phyloP scores from a whole-genome alignment of 2,797 vertebrate genomes.

The Sebastes cheni region DNA sequence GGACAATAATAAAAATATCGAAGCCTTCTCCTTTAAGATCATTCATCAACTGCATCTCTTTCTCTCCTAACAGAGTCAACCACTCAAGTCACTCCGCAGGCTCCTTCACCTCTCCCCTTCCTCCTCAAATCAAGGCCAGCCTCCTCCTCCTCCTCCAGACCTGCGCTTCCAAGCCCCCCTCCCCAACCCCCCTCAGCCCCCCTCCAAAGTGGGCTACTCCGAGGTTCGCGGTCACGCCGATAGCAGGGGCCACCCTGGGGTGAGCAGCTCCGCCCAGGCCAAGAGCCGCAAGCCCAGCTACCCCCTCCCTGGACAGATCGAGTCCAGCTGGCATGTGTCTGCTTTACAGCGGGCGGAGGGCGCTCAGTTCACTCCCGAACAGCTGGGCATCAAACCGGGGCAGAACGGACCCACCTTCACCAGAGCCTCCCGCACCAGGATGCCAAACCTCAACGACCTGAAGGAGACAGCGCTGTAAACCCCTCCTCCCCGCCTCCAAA shows the following conservation, averaged over 20 bases:
- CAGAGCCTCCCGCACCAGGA: conserved; percentile 90
- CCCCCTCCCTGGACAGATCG: conserved; percentile 91
- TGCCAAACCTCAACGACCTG: conserved; percentile 98
- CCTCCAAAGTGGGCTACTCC: conserved; percentile 88
- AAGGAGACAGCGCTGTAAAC: conserved; percentile 96
- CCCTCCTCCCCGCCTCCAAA: neutral
- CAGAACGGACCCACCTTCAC: conserved; percentile 95
- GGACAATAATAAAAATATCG: neutral
- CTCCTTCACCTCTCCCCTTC: conserved; percentile 92
- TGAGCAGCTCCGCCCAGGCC: conserved; percentile 73
- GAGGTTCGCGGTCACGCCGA: conserved; percentile 82
- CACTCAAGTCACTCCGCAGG: conserved; percentile 94
- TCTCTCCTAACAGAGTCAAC: conserved; percentile 87
- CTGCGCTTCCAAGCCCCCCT: conserved; percentile 93
- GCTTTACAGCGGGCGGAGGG: conserved; percentile 89
- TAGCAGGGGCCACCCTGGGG: conserved; percentile 71
- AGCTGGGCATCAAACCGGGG: conserved; percentile 92
- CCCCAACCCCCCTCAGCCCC: conserved; percentile 88
- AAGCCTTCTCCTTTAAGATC: neutral
- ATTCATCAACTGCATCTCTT: neutral
- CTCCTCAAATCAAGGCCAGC: conserved; percentile 78
- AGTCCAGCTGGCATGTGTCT: conserved; percentile 94
- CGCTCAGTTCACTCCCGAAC: conserved; percentile 89
- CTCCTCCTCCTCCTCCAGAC: conserved; percentile 87
- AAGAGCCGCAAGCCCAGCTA: conserved; percentile 84